Base-by-base conservation (phyloP, 2,888 invertebrate genomes). In the Isoperla grammatica region DNA sequence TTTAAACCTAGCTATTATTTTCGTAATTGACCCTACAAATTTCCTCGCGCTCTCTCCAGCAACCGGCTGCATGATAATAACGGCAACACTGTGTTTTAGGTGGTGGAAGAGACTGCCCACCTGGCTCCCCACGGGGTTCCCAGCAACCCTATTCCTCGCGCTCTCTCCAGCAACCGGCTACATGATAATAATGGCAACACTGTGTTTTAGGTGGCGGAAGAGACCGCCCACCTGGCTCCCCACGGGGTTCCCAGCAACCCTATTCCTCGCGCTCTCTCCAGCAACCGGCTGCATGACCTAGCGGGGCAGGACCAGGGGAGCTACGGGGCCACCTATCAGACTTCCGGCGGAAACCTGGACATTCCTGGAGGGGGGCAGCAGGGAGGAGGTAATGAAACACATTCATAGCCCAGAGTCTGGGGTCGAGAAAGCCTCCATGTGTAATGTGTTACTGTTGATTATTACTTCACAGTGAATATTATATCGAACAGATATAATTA, bases 101-200 rank as follows among this genome's bases (percentile, higher is more conserved):
- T 84, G 42, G 83, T 84, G 1, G 84, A 84, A 67, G 93, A 90
- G 72, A 89, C 90, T 37, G 85, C 86, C 1, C 93, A 93, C 76
- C 78, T 95, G 70, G 94, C 94, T 59, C 95, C 95, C n/a, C 95
- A 95, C 72, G 95, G 95, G 53, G 95, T 95, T 55, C 95, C 95
- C 49, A 90, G 91, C 71, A 92, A 91, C 78, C 93, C 94, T 17
- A 86, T n/a, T n/a, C n/a, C n/a, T n/a, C n/a, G n/a, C n/a, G n/a
- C n/a, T n/a, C n/a, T n/a, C n/a, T n/a, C n/a, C n/a, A n/a, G n/a
- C n/a, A n/a, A n/a, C n/a, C n/a, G n/a, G n/a, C n/a, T n/a, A n/a
- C n/a, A n/a, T n/a, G n/a, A n/a, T n/a, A n/a, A n/a, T n/a, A n/a
- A n/a, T n/a, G n/a, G n/a, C n/a, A n/a, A n/a, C n/a, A n/a, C n/a